Percentiles rank a stretch among this genome's conserved stretches.
phyloP scores from a whole-genome alignment of 2,797 vertebrate genomes.

The Potorous gilbertii region DNA sequence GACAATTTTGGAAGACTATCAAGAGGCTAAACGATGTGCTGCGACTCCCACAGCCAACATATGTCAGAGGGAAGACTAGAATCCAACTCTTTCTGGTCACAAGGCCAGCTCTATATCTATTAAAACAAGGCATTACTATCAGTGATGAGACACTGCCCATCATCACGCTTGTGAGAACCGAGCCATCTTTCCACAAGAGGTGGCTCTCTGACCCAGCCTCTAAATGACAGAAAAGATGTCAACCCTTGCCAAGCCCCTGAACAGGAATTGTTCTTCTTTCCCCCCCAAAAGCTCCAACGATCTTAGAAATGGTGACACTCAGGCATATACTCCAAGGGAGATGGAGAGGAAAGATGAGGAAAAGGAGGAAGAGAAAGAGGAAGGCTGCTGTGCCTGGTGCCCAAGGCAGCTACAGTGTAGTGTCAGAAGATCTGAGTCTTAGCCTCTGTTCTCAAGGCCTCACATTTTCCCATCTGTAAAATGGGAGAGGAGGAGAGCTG shows the following conservation, averaged over 20 bases:
- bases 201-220: neutral
- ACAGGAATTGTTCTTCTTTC: neutral
- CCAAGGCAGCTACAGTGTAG: neutral
- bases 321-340: neutral
- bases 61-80: neutral
- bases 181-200: neutral
- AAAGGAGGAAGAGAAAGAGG: neutral
- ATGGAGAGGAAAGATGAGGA: neutral
- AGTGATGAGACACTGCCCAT: neutral
- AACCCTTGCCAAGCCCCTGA: neutral
- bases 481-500: neutral
- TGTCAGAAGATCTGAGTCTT: neutral
- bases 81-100: neutral
- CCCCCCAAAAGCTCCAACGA: neutral
- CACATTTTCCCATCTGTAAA: neutral
- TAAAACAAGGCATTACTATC: neutral
- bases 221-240: neutral
- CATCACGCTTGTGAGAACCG: neutral
- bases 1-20: neutral
- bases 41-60: neutral
- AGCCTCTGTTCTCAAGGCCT: neutral
- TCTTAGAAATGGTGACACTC: neutral
- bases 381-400: neutral
- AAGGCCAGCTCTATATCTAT: neutral
- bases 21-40: neutral